These are phyloP conservation scores for Drosophila kikkawai DNA, from an alignment of 1,140 invertebrate species.

Conservation along the genomic window DNA sequence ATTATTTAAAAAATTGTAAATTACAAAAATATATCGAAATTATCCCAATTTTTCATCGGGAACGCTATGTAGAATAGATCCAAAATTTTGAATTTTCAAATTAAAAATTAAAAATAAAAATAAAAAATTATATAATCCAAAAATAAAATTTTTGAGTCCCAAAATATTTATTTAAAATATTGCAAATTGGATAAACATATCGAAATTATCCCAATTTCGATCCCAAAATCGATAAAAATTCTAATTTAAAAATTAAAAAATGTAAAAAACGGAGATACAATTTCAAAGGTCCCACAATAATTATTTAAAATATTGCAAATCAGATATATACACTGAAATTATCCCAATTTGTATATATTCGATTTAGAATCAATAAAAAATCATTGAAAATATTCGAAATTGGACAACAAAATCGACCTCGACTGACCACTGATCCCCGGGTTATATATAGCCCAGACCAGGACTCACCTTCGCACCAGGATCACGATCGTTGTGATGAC, in stretches of 20 bases:
- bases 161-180: too few species aligned
- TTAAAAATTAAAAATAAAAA: too few species aligned
- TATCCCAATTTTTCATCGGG: not conserved
- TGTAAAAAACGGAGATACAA: not conserved
- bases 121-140: too few species aligned
- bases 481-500: slow-evolving; percentile 95
- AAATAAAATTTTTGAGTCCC: too few species aligned
- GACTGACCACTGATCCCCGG: slow-evolving; percentile 9
- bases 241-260: too few species aligned
- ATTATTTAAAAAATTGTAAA: not conserved
- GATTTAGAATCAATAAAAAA: not conserved
- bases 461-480: slow-evolving; percentile 93
- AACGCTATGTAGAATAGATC: not conserved
- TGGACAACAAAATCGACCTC: slow-evolving; percentile 27
- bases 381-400: not conserved
- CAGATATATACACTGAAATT: not conserved
- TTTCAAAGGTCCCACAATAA: not conserved
- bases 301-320: not conserved
- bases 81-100: not conserved
- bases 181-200: too few species aligned
- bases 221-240: too few species aligned
- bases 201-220: too few species aligned
- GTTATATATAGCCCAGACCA: not conserved
- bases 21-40: not conserved
- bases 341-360: not conserved